phyloP scores from a whole-genome alignment of 2,113 vertebrate species.

The Ursus arctos region DNA sequence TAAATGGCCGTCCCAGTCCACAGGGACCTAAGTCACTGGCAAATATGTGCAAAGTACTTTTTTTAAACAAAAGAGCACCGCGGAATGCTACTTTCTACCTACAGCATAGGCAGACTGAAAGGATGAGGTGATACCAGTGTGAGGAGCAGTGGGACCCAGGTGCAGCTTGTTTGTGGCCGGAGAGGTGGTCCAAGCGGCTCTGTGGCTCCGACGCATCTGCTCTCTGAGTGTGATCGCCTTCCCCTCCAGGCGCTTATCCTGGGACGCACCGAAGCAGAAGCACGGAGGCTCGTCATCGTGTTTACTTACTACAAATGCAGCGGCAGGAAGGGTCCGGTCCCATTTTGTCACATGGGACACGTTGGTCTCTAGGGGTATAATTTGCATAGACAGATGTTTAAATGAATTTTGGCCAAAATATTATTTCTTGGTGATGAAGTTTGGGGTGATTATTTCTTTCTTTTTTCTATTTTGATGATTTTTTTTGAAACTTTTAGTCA shows the following conservation, averaged over 20 bases:
- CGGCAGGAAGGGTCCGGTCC: accelerated
- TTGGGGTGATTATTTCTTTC: neutral
- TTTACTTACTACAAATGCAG: neutral
- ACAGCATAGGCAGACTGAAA: accelerated
- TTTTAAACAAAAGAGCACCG: neutral
- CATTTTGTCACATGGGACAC: no score
- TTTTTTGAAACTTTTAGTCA: neutral
- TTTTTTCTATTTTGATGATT: neutral
- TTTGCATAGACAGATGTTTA: neutral
- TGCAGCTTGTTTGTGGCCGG: accelerated
- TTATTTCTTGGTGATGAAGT: neutral
- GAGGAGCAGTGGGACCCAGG: accelerated
- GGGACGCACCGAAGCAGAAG: neutral
- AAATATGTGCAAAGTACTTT: neutral
- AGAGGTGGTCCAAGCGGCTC: accelerated
- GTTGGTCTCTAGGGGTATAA: neutral
- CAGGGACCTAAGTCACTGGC: neutral
- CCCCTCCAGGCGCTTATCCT: accelerated
- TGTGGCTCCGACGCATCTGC: neutral
- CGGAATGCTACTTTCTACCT: neutral
- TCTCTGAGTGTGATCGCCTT: accelerated
- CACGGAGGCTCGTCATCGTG: accelerated
- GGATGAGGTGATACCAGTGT: accelerated
- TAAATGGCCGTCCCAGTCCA: neutral
- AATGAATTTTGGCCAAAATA: neutral